Evolutionary conservation across 2,113 vertebrate genomes (phyloP), one percentile per base, ranked within the genome.

Genomic region (Takifugu bimaculatus): DNA sequence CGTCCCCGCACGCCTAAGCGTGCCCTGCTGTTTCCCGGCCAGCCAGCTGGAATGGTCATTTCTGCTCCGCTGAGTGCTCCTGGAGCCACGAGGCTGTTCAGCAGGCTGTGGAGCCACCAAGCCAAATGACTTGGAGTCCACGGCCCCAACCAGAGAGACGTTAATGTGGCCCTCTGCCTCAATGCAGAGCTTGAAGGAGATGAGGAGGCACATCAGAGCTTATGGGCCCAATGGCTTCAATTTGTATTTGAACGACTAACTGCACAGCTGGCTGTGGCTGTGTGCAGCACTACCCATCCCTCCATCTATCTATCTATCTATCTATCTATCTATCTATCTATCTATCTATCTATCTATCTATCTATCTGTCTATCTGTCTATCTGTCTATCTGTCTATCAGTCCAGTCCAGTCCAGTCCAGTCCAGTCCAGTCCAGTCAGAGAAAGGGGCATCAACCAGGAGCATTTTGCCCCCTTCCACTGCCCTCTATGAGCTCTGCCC

Each of bases 31-130:
- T 82, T 70, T 75, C 75, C 77, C 72, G 75, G 60, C 45, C 84
- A 85, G 77, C 70, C 80, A 79, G 73, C 79, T 84, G 79, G 73
- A 88, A 83, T 72, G 67, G 66, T 74, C 63, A 57, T 75, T 85
- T 86, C 75, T 76, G 80, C 82, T 80, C 79, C 14, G 1, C 14
- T 82, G 80, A 75, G 35, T 51, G 54, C 59, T 57, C 63, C 68
- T 7, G 57, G 47, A 50, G 68, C 80, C 70, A 61, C 15, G 4
- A 78, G 76, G 65, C 1, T 39, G 57, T 72, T 74, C 63, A 63
- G 61, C 35, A 56, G 72, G 65, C 65, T 44, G 42, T 39, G 44
- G 51, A 54, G 43, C 44, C 73, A 73, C 70, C 77, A 68, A 74
- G 75, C 81, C 42, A 51, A 45, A 72, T 68, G 74, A 77, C 75